Evolutionary conservation across 2,888 invertebrate species (phyloP).

Genomic region (Caenorhabditis japonica): DNA sequence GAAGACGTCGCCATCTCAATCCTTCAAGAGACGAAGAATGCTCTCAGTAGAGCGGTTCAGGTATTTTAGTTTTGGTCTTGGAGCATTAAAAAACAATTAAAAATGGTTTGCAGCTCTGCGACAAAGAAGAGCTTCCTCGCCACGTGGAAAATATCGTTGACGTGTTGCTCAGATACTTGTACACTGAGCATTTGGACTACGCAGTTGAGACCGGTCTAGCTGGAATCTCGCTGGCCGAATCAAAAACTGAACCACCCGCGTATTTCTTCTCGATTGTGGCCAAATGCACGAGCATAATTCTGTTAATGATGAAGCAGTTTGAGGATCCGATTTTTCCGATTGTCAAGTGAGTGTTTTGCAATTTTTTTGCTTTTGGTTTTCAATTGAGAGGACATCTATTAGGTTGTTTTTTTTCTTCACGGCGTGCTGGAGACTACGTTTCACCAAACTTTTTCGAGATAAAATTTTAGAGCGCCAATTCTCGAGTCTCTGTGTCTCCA

Average conservation of each 20-base stretch:
- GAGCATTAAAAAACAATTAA: neutral
- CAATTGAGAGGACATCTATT: neutral
- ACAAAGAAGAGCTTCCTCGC: conserved; percentile 83
- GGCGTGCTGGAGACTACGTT: no score
- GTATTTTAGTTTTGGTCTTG: no score
- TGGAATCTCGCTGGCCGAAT: conserved; percentile 82
- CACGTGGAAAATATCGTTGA: conserved; percentile 86
- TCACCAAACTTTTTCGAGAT: no score
- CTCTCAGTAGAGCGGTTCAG: conserved; percentile 81
- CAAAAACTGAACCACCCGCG: conserved; percentile 88
- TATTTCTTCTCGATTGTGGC: conserved; percentile 91
- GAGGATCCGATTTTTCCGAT: conserved; percentile 90
- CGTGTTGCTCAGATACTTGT: conserved; percentile 86
- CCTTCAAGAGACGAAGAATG: conserved; percentile 87
- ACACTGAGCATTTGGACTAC: conserved; percentile 94
- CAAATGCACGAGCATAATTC: conserved; percentile 92
- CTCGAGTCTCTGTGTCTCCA: no score
- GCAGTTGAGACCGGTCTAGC: conserved; percentile 92
- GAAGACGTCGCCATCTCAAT: conserved; percentile 93
- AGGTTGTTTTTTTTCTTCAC: no score
- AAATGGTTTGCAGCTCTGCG: conserved; percentile 82
- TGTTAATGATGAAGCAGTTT: conserved; percentile 92
- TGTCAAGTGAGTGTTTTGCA: conserved; percentile 84
- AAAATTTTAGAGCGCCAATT: no score
- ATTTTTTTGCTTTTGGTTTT: no score